Evolutionary conservation across 2,888 invertebrate genomes (phyloP), one percentile per base, ranked within the genome.

Genomic region (Stegana nigrithorax): DNA sequence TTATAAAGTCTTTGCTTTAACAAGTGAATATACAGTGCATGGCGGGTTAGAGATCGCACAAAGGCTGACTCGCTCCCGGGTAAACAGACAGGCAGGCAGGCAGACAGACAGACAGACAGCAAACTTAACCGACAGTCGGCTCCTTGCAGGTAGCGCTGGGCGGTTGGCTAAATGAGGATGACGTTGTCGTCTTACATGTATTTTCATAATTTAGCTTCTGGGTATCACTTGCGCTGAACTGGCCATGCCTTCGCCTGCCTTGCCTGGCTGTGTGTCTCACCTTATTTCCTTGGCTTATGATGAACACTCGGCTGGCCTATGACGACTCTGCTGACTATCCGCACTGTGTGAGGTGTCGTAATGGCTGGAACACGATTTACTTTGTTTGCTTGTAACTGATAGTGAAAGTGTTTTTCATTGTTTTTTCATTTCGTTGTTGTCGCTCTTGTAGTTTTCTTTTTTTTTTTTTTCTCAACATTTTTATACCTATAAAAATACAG

Each of bases 301-400:
- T 6, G 5, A 17, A 39, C 32, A 32, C 12, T 32, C 32, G n/a
- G 6, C 32, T 32, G 2, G 32, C 32, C 32, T 4, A n/a, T 17
- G 1, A n/a, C 23, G 45, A 45, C 39, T 58, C 17, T 21, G 14
- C 45, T 26, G 55, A 44, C 26, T 39, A 8, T 32, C 8, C 32
- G 63, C 70, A 80, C 73, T 77, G 73, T 71, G 71, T 47, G 59
- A 78, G 73, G 77, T 78, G 77, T 77, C 72, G 77, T 78, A 79
- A 77, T 80, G 75, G 78, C 65, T 69, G 59, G 69, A 66, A 67
- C 55, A 64, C 59, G 64, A 59, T 59, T 57, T 51, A 51, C 45
- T 53, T 59, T 63, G 68, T n/a, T 55, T 62, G 62, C 67, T 63
- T 65, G 63, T 59, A 62, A 62, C 47, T 62, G 75, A 65, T 72